Base-by-base conservation (phyloP, 2,888 invertebrate genomes). In the Drosophila pegasa region DNA sequence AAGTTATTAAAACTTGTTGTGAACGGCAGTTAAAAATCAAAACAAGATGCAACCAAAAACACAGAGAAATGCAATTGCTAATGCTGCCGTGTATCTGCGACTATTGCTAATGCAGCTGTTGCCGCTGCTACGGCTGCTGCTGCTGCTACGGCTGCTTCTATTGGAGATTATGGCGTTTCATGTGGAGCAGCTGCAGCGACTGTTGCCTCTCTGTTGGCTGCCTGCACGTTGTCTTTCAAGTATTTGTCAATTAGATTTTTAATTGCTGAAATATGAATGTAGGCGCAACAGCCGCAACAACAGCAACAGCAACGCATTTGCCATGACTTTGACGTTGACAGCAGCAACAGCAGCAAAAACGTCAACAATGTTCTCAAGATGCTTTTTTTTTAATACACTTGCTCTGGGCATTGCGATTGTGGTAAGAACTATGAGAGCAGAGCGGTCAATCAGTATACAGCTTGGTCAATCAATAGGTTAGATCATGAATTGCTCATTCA, bases 211-310 rank as follows among this genome's bases (percentile, higher is more conserved):
- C 51, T 37, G 72, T 38, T 71, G 51, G 66, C 86, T 86, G 87
- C 84, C 80, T 86, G 65, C 88, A 86, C 84, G 77, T 75, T 80
- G 88, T 75, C 84, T 77, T 73, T 80, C 79, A 83, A 86, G 88
- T 88, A 85, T 88, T 85, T 85, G 88, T 85, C 85, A 85, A 88
- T 85, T 85, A 85, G 85, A 88, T 87, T 88, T 86, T 87, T 88
- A 86, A 86, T 86, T 86, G 86, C 88, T 88, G 81, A 88, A 88
- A 86, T 86, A 87, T 86, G 88, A 86, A 86, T 86, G 88, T 88
- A 80, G 87, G 81, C 87, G 88, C 84, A 78, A 76, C 69, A 78
- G 54, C 61, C 55, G 40, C 59, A 62, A 2, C 55, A 45, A 35
- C 68, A 61, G 9, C 55, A 52, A 38, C 64, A 51, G 48, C 60